Evolutionary conservation across 2,113 vertebrate genomes (phyloP), one percentile per base, ranked within the genome.

Genomic region (Atlantisia rogersi): DNA sequence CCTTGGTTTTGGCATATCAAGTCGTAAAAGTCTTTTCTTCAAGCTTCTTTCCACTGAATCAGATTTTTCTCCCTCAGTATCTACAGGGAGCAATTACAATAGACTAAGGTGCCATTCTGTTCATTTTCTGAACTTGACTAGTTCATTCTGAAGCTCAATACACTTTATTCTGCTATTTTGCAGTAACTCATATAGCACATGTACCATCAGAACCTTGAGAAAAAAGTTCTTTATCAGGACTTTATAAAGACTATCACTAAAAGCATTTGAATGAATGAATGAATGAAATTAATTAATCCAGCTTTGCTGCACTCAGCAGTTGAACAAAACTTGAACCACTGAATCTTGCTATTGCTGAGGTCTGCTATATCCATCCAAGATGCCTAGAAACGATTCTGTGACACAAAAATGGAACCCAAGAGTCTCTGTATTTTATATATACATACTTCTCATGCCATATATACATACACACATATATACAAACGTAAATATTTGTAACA

Each of bases 391-490:
- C 31, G 82, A 62, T 52, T 76, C 39, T 71, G 46, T 87, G 35
- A 79, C 46, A 71, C 46, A 84, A 76, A 88, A 78, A 80, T 55
- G 25, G 42, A 91, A 76, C 20, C 25, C 48, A 48, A 68, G 71
- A 52, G 2, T 69, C 26, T 53, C 25, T 48, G 42, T 90, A 1
- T 48, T 15, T 48, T 19, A 7, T 14, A 50, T 14, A 32, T 32
- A 32, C 21, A 64, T n/a, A 84, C 15, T 60, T 24, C 28, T 76
- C 21, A 32, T 19, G 7, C 17, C 31, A 55, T 3, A 39, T 9
- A 37, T 10, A 39, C 14, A 26, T 0, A 1, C 0, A 1, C 35
- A 67, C 39, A 67, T 4, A 11, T 8, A 44, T 21, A 55, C 11
- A 76, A 28, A 48, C 8, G 39, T 14, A 29, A 1, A 0, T 44